Conservation (phyloP, 2,888 invertebrate genomes). For the Eupeodes latifasciatus region DNA sequence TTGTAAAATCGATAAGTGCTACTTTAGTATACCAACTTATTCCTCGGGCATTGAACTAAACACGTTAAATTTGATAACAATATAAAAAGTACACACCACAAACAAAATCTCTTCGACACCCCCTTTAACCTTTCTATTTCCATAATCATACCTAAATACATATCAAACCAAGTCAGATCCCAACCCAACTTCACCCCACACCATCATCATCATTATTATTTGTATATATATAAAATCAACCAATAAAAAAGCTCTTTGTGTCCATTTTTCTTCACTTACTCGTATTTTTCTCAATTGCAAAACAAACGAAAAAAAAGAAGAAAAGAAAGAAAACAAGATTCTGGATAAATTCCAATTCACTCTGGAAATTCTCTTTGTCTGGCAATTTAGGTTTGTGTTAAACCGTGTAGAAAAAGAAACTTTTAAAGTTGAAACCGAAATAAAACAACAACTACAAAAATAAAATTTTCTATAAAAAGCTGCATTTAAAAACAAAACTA, state of each 20-base stretch:
- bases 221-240: background rate
- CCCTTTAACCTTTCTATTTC: background rate
- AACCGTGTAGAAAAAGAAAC: conserved; percentile 72
- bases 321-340: background rate
- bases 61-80: conserved; percentile 7
- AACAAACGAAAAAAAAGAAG: background rate
- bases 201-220: background rate
- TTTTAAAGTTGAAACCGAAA: conserved; percentile 45
- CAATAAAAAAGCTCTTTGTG: conserved; percentile 33
- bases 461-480: conserved; percentile 47
- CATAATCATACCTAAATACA: background rate
- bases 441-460: background rate
- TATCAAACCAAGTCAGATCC: background rate
- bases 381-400: conserved; percentile 64
- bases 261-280: conserved; percentile 13
- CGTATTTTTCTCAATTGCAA: conserved; percentile 40
- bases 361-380: conserved; percentile 65
- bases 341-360: conserved; percentile 34
- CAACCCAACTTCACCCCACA: background rate
- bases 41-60: conserved; percentile 25
- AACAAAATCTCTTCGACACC: conserved; percentile 1
- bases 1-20: background rate
- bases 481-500: conserved; percentile 3
- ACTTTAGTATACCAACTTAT: background rate
- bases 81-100: background rate